phyloP scores from a whole-genome alignment of 1,140 invertebrate genomes.

The Drosophila santomea region DNA sequence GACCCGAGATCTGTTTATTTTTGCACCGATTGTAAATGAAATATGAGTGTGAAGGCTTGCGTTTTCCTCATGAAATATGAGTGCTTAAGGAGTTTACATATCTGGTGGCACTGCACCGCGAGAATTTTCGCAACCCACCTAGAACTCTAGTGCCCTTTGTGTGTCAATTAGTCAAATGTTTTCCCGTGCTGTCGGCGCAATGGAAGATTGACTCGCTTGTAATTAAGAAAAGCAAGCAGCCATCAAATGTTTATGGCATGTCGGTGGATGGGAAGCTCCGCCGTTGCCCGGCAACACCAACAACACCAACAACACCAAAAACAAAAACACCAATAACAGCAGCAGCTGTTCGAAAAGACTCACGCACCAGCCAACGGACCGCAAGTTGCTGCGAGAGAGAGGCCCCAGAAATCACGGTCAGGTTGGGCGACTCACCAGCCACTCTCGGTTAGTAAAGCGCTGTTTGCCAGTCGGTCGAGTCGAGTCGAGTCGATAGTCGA shows the following conservation, averaged over 20 bases:
- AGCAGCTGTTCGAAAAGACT: not conserved
- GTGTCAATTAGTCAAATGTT: constrained; percentile 29
- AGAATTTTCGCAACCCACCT: constrained; percentile 23
- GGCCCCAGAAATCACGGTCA: constrained; percentile 60
- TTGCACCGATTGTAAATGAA: constrained; percentile 25
- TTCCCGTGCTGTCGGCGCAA: constrained; percentile 17
- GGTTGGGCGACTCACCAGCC: constrained; percentile 44
- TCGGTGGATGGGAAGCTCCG: constrained; percentile 23
- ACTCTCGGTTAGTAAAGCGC: constrained; percentile 69
- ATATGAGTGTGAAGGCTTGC: constrained; percentile 25
- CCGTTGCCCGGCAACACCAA: constrained; percentile 61
- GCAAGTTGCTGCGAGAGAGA: constrained; percentile 46
- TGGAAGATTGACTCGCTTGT: constrained; percentile 33
- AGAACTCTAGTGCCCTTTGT: constrained; percentile 19
- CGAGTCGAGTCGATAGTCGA: constrained; percentile 1
- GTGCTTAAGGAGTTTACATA: constrained; percentile 25
- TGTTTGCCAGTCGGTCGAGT: constrained; percentile 60
- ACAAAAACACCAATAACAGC: constrained; percentile 8
- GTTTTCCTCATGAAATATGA: constrained; percentile 18
- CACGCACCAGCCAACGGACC: constrained; percentile 57
- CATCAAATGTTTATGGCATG: constrained; percentile 55
- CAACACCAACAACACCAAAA: constrained; percentile 47
- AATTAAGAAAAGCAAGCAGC: constrained; percentile 59
- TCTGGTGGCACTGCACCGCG: constrained; percentile 16
- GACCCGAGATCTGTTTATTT: constrained; percentile 23